Percentiles rank a stretch among this genome's conserved stretches.
phyloP scores from a whole-genome alignment of 2,113 vertebrate species.

The Siphamia tubifer region DNA sequence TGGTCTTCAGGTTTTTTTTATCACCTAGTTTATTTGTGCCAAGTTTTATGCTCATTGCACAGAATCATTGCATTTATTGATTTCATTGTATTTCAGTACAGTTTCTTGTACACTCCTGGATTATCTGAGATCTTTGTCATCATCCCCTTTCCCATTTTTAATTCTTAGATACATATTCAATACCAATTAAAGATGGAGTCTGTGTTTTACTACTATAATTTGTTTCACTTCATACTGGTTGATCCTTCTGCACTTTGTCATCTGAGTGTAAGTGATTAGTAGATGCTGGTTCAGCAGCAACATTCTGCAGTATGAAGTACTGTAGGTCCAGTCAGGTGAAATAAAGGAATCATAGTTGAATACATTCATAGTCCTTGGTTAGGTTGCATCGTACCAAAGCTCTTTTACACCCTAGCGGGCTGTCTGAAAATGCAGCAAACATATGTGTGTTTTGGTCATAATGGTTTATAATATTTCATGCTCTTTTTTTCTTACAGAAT shows the following conservation, averaged over 20 bases:
- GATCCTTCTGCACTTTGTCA: not conserved
- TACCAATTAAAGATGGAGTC: not conserved
- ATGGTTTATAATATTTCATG: not conserved
- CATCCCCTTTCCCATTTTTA: not conserved
- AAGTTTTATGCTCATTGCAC: not conserved
- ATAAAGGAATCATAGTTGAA: conserved; percentile 14
- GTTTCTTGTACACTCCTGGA: conserved; percentile 38
- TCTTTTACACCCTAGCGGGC: conserved; percentile 11
- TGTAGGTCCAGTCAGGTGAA: conserved; percentile 18
- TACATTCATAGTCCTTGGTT: conserved; percentile 27
- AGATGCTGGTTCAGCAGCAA: not conserved
- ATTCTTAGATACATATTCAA: not conserved
- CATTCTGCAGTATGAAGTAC: not conserved
- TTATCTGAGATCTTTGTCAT: conserved; percentile 8
- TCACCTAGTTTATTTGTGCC: not conserved
- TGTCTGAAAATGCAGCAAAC: not conserved
- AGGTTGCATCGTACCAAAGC: conserved; percentile 13
- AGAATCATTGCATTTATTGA: not conserved
- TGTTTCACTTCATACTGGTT: not conserved
- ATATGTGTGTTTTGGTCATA: not conserved
- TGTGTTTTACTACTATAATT: not conserved
- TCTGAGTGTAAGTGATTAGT: conserved; percentile 7
- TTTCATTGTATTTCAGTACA: not conserved
- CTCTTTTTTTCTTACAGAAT: conserved; percentile 72
- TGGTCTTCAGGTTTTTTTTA: not conserved